These are phyloP conservation scores for Orchesella cincta DNA, from an alignment of 1,140 invertebrate species.

Conservation along the genomic window DNA sequence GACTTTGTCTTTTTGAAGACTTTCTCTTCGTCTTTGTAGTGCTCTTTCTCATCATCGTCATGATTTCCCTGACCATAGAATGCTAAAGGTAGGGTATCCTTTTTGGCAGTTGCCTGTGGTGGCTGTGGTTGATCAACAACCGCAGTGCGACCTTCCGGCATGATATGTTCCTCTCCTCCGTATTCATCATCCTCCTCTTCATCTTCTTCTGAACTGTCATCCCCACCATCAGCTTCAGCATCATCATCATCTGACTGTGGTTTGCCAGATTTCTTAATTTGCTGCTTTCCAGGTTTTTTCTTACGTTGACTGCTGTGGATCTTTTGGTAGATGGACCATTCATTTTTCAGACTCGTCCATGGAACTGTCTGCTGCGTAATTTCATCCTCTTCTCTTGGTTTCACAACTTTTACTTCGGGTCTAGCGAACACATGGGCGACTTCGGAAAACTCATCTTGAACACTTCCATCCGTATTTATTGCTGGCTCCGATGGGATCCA, in stretches of 20 bases:
- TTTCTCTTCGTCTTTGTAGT: background rate
- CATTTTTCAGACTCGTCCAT: constrained; percentile 17
- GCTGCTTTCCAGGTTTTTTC: background rate
- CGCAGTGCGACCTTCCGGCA: background rate
- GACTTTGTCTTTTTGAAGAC: constrained; percentile 8
- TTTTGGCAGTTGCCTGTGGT: background rate
- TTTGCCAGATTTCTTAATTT: background rate
- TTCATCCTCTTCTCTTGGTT: constrained; percentile 2
- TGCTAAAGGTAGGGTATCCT: background rate
- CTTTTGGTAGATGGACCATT: constrained; percentile 17
- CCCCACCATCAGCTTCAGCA: background rate
- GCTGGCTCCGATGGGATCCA: constrained; percentile 5
- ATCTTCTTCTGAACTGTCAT: background rate
- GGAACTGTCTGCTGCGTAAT: background rate
- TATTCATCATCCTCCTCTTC: background rate
- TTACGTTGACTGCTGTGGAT: constrained; percentile 7
- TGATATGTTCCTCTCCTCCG: background rate
- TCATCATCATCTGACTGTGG: background rate
- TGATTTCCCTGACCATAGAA: constrained; percentile 27
- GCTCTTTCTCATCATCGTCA: constrained; percentile 23
- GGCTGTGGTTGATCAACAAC: background rate
- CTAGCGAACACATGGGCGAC: constrained; percentile 12
- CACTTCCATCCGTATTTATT: background rate
- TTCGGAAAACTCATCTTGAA: constrained; percentile 2
- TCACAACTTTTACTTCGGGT: constrained; percentile 17